Conservation (phyloP, 92 coral and sea anemone species). For the Diadumene lineata region DNA sequence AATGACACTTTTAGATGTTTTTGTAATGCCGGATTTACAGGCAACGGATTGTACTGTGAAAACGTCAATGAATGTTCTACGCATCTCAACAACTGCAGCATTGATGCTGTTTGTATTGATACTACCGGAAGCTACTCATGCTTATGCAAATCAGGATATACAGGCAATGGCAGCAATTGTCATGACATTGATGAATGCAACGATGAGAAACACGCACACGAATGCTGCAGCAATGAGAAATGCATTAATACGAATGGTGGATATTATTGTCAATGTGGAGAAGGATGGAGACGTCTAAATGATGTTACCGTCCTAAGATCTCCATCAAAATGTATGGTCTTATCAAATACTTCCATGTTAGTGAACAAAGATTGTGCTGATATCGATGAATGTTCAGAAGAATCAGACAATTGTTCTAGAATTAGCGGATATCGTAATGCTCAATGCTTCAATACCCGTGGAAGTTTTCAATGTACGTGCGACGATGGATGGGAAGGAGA, state of each 20-base stretch:
- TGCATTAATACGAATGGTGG: conserved; percentile 58
- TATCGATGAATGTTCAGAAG: conserved; percentile 55
- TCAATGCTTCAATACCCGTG: conserved; percentile 33
- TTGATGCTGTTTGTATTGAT: conserved; percentile 46
- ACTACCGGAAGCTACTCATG: conserved; percentile 41
- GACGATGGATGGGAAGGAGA: conserved; percentile 53
- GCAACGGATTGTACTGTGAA: conserved; percentile 66
- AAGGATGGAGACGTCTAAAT: conserved; percentile 43
- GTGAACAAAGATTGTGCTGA: conserved; percentile 35
- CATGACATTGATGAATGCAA: conserved; percentile 55
- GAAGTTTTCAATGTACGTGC: conserved; percentile 55
- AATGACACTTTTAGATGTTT: conserved; percentile 61
- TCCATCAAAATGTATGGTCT: conserved; percentile 16
- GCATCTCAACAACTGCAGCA: conserved; percentile 41
- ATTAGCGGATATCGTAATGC: conserved; percentile 43
- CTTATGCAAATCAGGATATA: conserved; percentile 46
- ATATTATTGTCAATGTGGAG: conserved; percentile 45
- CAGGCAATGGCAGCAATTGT: conserved; percentile 49
- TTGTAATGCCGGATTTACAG: conserved; percentile 59
- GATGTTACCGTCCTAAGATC: not conserved
- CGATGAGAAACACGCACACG: conserved; percentile 9
- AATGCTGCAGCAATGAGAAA: conserved; percentile 52
- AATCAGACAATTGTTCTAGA: conserved; percentile 52
- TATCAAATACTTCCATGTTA: conserved; percentile 6
- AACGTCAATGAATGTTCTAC: conserved; percentile 51